Base-by-base conservation (phyloP, 2,888 invertebrate species). In the Arrhopalites spinosus region DNA sequence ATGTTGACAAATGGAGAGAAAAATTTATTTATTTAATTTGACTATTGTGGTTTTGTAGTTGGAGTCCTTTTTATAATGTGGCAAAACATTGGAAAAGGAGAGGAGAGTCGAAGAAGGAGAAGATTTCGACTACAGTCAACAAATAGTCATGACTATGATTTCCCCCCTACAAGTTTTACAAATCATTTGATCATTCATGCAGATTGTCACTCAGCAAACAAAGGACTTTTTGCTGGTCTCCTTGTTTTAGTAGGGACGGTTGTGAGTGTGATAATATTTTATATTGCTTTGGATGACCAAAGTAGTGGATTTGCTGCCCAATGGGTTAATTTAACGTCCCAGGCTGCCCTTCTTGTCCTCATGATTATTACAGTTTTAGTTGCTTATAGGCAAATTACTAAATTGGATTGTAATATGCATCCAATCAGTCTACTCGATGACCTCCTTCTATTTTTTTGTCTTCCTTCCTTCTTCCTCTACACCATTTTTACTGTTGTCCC, bases 171-270 rank as follows among this genome's bases (percentile, higher is more conserved):
- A 61, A 80, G 81, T 75, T 81, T 83, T 75, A 81, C 82, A 68
- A 83, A 84, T 76, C 83, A 89, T 83, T 86, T 90, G 47, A 88
- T 90, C 63, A 89, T 91, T 78, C 88, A 90, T 83, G 90, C 91
- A 0, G 92, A 93, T 86, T 93, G 93, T 84, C 91, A 92, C 83
- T 90, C 92, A 1, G 90, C 92, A 73, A 92, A 91, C 86, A 89
- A 90, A 77, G 93, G 93, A 1, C 86, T 93, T 29, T 92, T 93
- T 85, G 86, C 88, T 7, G 92, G 92, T 2, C 86, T 91, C n/a
- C 86, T 89, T 27, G 85, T 90, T 8, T 86, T 89, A 84, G 89
- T 88, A 7, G 86, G 88, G 20, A 86, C 88, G 0, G 86, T 90
- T 78, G 88, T 90, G 79, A 88, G 88, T 79, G 87, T 90, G 76